Evolutionary conservation across 2,797 vertebrate genomes (phyloP), one percentile per base, ranked within the genome.

Genomic region (Fistularia commersonii): DNA sequence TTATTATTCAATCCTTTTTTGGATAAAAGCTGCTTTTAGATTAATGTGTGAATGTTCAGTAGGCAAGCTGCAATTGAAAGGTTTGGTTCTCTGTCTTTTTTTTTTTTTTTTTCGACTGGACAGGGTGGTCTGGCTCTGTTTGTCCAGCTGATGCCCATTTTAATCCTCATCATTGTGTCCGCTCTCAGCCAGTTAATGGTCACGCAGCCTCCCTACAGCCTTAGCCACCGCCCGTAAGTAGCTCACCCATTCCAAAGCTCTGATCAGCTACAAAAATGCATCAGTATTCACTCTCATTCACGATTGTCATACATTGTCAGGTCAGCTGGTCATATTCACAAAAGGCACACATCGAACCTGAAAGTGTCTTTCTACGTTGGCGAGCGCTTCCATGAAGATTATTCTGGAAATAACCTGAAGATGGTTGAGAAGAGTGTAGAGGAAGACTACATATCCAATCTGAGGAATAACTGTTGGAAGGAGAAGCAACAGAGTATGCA

Each of bases 171-270:
- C 80, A 91, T 99, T 5, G 94, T 99, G 59, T 99, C 97, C 14
- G 95, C 95, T 32, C 93, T 99, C 69, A 99, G 97, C 78, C 97
- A 99, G 84, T 90, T 99, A 87, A 99, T 99, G 94, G 96, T 99
- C 61, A 96, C 96, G 66, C 96, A 93, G 66, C 96, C 97, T 37
- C 95, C 97, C 11, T 99, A 99, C 88, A 99, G 96, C 82, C 89
- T 99, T 90, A 98, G 94, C 85, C 91, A 87, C 6, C 91, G 94
- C 74, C 89, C 88, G 97, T 99, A 80, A 94, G 97, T 93, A 69
- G 1, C 13, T 31, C 11, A 3, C 12, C 3, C 5, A 10, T n/a
- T 3, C 0, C 6, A 11, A 13, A 46, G 35, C 23, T 33, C 31
- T 45, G 7, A 41, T 44, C 7, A n/a, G 6, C 15, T 34, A 7